Evolutionary conservation across 2,113 vertebrate genomes (phyloP), one percentile per base, ranked within the genome.

Genomic region (Daubentonia madagascariensis): DNA sequence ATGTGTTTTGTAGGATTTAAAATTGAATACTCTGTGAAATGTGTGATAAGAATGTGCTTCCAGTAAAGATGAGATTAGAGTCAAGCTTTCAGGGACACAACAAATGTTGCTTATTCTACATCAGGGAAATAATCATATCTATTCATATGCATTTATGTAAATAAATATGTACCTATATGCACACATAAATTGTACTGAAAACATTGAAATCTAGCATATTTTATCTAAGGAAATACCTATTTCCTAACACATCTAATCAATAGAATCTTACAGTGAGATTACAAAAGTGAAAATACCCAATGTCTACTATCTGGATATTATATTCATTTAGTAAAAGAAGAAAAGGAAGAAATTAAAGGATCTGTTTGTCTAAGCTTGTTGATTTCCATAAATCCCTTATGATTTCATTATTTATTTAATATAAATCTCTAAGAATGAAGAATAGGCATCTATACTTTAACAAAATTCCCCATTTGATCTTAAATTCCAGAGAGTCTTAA

Each of bases 1-100:
- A 89, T 65, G 13, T 70, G 43, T 67, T 96, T 85, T 97, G 48
- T 85, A 86, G 89, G 14, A 45, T 97, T 96, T 92, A 73, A 97
- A 96, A 83, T 81, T 43, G 94, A 98, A 54, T 48, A 79, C 12
- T 87, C 1, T 14, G 40, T 89, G 2, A 94, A 91, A 95, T 97
- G 54, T 61, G 50, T 76, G 25, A 61, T 61, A 92, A 93, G 91
- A 96, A 85, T 9, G 2, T 50, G n/a, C 73, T 79, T 37, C 83
- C 83, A 86, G 2, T 0, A 76, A 37, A 95, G 59, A n/a, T 14
- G 3, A 97, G 92, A 90, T 98, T 81, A 85, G 54, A 57, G 23
- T 89, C 40, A 94, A 94, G 48, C 3, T 43, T 89, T 88, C 50
- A 88, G 25, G 92, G 13, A 50, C 0, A 76, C 54, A 76, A 85